Evolutionary conservation across 2,888 invertebrate genomes (phyloP).

Genomic region (Elgonia sp.): DNA sequence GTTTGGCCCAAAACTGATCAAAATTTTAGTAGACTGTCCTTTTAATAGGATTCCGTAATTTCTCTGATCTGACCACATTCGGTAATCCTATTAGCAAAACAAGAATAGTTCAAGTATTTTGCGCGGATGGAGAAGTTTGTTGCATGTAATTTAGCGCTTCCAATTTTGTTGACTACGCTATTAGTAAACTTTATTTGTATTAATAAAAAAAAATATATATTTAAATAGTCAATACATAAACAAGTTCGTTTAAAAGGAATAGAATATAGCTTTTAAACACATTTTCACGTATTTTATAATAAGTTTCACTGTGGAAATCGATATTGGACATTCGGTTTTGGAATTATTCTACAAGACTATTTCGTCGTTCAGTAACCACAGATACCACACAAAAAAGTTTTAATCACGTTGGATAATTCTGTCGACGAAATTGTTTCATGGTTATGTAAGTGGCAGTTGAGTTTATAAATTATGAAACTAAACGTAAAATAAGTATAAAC

Average conservation of each 20-base stretch:
- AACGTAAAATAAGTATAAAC: too few relatives aligned
- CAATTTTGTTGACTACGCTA: slow-evolving; percentile 13
- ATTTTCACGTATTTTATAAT: background rate
- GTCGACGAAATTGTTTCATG: slow-evolving; percentile 49
- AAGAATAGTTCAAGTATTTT: slow-evolving; percentile 54
- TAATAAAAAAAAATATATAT: background rate
- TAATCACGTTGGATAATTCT: slow-evolving; percentile 57
- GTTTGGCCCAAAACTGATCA: slow-evolving; percentile 30
- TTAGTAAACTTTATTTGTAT: slow-evolving; percentile 21
- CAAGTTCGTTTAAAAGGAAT: background rate
- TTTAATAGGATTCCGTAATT: slow-evolving; percentile 58
- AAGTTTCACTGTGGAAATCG: background rate
- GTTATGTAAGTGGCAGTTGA: slow-evolving; percentile 39
- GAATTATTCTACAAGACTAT: slow-evolving; percentile 44
- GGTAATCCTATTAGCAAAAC: slow-evolving; percentile 62
- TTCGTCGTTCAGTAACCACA: slow-evolving; percentile 18
- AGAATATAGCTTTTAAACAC: background rate
- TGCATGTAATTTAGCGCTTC: slow-evolving; percentile 30
- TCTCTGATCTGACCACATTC: slow-evolving; percentile 40
- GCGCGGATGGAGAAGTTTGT: slow-evolving; percentile 18
- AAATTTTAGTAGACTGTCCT: slow-evolving; percentile 26
- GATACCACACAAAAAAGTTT: slow-evolving; percentile 49
- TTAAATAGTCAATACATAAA: background rate
- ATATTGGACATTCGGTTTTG: slow-evolving; percentile 28
- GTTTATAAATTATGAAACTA: slow-evolving; percentile 50